Conservation (phyloP, 1,140 invertebrate genomes). For the Drosophila sturtevanti region DNA sequence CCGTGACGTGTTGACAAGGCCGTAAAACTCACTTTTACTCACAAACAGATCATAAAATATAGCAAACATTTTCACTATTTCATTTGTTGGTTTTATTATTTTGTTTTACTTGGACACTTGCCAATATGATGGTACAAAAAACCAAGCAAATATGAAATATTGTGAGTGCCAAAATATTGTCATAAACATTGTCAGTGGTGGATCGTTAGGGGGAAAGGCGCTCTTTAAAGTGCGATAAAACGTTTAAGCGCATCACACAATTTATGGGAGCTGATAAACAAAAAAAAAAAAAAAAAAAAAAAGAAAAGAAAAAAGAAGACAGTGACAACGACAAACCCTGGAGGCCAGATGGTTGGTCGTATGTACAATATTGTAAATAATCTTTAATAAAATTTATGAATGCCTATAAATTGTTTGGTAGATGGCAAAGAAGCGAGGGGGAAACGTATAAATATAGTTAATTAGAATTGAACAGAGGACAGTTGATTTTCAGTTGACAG, state of each 20-base stretch:
- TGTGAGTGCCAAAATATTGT: slow-evolving; percentile 69
- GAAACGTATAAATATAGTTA: neutral
- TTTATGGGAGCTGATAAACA: slow-evolving; percentile 64
- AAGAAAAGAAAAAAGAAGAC: slow-evolving; percentile 8
- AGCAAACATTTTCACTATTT: slow-evolving; percentile 18
- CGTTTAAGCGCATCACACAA: slow-evolving; percentile 75
- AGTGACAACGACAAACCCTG: slow-evolving; percentile 4
- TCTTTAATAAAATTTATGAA: slow-evolving; percentile 43
- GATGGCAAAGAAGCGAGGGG: neutral
- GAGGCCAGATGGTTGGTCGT: slow-evolving; percentile 33
- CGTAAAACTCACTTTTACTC: slow-evolving; percentile 49
- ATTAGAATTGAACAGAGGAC: neutral
- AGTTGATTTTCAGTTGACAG: slow-evolving; percentile 36
- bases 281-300: neutral
- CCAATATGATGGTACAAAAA: slow-evolving; percentile 39
- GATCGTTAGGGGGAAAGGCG: slow-evolving; percentile 22
- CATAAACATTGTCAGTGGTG: slow-evolving; percentile 59
- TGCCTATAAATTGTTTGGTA: slow-evolving; percentile 21
- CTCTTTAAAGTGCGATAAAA: slow-evolving; percentile 76
- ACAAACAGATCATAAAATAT: slow-evolving; percentile 52
- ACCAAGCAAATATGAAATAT: slow-evolving; percentile 52
- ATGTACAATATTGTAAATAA: slow-evolving; percentile 50
- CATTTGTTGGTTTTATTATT: slow-evolving; percentile 4
- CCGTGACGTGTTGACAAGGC: slow-evolving; percentile 45
- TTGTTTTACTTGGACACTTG: slow-evolving; percentile 55